Conservation (phyloP, 2,888 invertebrate genomes). For the Germaria angustata region DNA sequence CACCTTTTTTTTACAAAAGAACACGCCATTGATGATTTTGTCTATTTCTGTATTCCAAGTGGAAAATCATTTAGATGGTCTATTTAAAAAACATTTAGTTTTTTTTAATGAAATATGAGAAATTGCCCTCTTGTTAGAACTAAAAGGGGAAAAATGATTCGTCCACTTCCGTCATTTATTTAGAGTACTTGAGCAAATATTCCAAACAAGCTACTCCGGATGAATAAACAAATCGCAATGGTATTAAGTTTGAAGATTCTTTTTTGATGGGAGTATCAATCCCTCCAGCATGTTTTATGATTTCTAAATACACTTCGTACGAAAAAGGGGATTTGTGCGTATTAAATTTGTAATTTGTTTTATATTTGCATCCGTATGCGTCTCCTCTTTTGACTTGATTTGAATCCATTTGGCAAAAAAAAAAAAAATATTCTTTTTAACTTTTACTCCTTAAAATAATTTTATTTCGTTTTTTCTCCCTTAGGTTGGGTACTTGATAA, state of each 20-base stretch:
- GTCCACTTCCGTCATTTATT: not conserved
- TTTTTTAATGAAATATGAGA: too few relatives aligned
- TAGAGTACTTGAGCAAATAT: too few relatives aligned
- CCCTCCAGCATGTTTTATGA: constrained; percentile 18
- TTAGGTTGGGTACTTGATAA: constrained; percentile 23
- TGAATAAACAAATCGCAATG: constrained; percentile 1
- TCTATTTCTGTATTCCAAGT: not conserved
- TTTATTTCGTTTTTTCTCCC: not conserved
- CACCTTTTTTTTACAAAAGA: constrained; percentile 5
- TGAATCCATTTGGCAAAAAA: constrained; percentile 25
- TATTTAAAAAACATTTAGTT: too few relatives aligned
- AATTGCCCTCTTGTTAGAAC: not conserved
- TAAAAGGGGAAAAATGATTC: not conserved
- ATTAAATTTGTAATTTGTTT: constrained; percentile 28
- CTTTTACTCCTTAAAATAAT: constrained; percentile 2
- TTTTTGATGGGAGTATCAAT: not conserved
- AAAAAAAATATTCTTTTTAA: not conserved
- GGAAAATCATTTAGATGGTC: not conserved
- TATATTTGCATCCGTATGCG: constrained; percentile 10
- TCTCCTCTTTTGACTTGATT: not conserved
- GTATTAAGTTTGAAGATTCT: not conserved
- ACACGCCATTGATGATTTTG: not conserved
- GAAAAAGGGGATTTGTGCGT: constrained; percentile 25
- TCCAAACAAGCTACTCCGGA: not conserved
- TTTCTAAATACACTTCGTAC: constrained; percentile 8